Conservation (phyloP, 2,888 invertebrate genomes). For the Drosophila meridiana region DNA sequence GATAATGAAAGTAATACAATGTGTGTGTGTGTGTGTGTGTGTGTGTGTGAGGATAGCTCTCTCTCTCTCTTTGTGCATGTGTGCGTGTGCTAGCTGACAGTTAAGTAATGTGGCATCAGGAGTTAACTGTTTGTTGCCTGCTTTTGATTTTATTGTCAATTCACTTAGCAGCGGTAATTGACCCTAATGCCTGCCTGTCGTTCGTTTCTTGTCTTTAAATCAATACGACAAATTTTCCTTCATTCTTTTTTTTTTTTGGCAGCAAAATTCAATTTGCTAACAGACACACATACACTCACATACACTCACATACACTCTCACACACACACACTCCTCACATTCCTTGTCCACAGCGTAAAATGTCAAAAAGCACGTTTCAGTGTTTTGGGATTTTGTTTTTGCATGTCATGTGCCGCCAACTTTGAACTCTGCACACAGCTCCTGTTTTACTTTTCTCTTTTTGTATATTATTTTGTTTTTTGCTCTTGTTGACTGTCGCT, state of each 20-base stretch:
- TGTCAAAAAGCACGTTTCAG: constrained; percentile 78
- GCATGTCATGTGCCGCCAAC: constrained; percentile 74
- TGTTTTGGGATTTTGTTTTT: constrained; percentile 77
- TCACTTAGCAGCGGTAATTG: constrained; percentile 77
- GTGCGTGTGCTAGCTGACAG: constrained; percentile 20
- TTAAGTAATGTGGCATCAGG: constrained; percentile 22
- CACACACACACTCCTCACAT: constrained; percentile 13
- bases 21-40: constrained; percentile 14
- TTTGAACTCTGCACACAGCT: constrained; percentile 58
- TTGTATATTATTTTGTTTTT: constrained; percentile 5
- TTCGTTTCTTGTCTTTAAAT: constrained; percentile 43
- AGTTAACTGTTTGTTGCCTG: constrained; percentile 46
- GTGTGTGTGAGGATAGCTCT: neutral
- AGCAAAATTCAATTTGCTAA: constrained; percentile 71
- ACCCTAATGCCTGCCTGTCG: constrained; percentile 57
- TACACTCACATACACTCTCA: neutral
- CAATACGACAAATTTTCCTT: constrained; percentile 57
- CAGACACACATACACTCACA: constrained; percentile 23
- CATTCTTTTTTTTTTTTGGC: constrained; percentile 42
- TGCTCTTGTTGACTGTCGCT: constrained; percentile 36
- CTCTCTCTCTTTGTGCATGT: neutral
- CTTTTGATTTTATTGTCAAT: constrained; percentile 61
- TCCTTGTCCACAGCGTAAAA: constrained; percentile 39
- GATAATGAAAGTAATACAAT: constrained; percentile 75
- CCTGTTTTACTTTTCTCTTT: constrained; percentile 9